Percentiles rank a stretch among this genome's conserved stretches.
Evolutionary conservation across 2,797 vertebrate genomes (phyloP).

Genomic region (Uromys caudimaculatus): DNA sequence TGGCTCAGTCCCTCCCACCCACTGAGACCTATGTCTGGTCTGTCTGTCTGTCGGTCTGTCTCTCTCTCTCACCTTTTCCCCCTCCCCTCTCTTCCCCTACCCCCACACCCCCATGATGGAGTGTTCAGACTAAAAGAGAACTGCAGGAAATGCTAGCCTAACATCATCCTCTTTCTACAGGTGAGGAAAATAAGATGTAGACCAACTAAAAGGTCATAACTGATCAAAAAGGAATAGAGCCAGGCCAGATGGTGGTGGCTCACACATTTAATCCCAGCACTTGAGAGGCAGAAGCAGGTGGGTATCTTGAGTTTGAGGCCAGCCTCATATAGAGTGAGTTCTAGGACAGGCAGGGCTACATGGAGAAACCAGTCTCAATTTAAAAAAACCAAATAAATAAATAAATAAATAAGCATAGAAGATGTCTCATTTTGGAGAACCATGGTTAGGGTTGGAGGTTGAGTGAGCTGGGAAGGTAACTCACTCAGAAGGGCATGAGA

Average conservation of each 20-base stretch:
- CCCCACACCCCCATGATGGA: background rate
- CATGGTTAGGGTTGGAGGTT: no score
- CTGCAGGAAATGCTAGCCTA: background rate
- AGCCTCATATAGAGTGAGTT: no score
- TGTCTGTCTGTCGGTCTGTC: no score
- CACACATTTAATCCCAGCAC: background rate
- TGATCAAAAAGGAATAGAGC: background rate
- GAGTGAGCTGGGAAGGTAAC: background rate
- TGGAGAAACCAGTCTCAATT: background rate
- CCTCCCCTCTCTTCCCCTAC: background rate
- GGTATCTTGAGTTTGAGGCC: background rate
- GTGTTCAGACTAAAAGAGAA: background rate
- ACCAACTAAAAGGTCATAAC: background rate
- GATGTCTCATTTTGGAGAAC: background rate
- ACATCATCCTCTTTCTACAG: background rate
- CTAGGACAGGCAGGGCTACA: background rate
- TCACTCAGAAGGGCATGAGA: background rate
- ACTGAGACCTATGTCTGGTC: no score
- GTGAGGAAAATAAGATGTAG: background rate
- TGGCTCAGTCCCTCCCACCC: no score
- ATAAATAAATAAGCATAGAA: background rate
- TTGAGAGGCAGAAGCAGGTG: background rate
- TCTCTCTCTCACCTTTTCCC: background rate
- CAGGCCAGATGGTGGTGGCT: background rate
- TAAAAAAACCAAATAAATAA: background rate